These are phyloP conservation scores for Syrista parreyssii DNA, from an alignment of 2,888 invertebrate genomes.

Conservation along the genomic window DNA sequence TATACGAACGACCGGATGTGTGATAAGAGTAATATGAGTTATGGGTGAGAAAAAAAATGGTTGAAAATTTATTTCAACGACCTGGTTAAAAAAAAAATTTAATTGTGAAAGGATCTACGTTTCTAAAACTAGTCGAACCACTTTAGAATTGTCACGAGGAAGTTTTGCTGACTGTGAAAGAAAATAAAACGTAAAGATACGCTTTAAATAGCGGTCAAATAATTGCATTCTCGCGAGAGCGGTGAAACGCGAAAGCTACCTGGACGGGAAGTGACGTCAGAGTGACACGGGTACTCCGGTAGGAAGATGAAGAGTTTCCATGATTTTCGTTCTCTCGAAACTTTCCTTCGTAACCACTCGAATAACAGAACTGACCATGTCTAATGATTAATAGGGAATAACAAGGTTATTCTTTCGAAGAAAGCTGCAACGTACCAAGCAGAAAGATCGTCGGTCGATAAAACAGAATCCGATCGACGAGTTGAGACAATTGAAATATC, in stretches of 20 bases:
- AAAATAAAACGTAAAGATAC: neutral
- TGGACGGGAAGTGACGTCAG: neutral
- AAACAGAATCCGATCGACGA: neutral
- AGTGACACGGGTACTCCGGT: neutral
- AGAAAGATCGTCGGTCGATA: neutral
- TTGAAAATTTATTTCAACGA: neutral
- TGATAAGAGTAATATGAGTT: neutral
- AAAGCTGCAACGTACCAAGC: neutral
- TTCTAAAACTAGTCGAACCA: neutral
- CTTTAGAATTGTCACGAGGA: neutral
- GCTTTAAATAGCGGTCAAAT: neutral
- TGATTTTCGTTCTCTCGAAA: neutral
- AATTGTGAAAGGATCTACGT: neutral
- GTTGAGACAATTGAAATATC: neutral
- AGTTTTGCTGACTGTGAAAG: too few species aligned
- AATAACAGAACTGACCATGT: neutral
- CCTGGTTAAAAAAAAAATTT: neutral
- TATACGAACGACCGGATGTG: too few species aligned
- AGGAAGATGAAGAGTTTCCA: neutral
- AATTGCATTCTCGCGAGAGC: neutral
- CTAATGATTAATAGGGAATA: neutral
- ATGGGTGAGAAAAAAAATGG: neutral
- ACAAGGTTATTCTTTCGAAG: neutral
- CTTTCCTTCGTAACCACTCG: neutral
- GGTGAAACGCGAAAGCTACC: neutral